Evolutionary conservation across 2,113 vertebrate genomes (phyloP), one percentile per base, ranked within the genome.

Genomic region (Engraulis encrasicolus): DNA sequence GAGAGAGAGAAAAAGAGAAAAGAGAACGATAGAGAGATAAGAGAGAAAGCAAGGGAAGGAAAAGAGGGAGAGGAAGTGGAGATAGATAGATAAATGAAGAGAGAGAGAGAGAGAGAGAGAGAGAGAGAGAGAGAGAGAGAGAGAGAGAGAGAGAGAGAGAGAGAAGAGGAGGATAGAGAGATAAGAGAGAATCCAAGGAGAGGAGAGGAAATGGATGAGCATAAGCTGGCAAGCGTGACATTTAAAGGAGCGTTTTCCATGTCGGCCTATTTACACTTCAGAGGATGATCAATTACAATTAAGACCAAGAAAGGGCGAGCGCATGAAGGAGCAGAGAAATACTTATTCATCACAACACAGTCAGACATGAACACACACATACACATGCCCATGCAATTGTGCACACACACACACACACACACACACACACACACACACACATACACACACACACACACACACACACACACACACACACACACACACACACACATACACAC

Each of bases 291-390:
- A 74, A 74, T 74, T 74, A 74, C 66, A 74, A 71, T 71, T 71
- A 71, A 71, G 61, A 71, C 61, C 31, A 4, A 71, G 61, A 71
- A 74, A 17, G 31, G 17, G 58, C n/a, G 12, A 34, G 66, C 27
- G 27, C 12, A 27, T 14, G 27, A 74, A 31, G 52, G 19, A 74
- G 15, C 27, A 74, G 23, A 74, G 17, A 74, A 34, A 74, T 74
- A 74, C 66, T 74, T 74, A 34, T 74, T 74, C 66, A 74, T 74
- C 66, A 74, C 14, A 74, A 74, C 66, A 66, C 58, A n/a, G n/a
- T n/a, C n/a, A n/a, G n/a, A n/a, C n/a, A n/a, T 66, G 15, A 15
- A 4, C 2, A 34, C 9, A 31, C 27, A 4, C 2, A 58, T n/a
- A 58, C 52, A 58, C 52, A 58, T n/a, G n/a, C n/a, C n/a, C n/a